These are phyloP conservation scores for Capitella teleta DNA, from an alignment of 1,140 invertebrate genomes.

Conservation along the genomic window DNA sequence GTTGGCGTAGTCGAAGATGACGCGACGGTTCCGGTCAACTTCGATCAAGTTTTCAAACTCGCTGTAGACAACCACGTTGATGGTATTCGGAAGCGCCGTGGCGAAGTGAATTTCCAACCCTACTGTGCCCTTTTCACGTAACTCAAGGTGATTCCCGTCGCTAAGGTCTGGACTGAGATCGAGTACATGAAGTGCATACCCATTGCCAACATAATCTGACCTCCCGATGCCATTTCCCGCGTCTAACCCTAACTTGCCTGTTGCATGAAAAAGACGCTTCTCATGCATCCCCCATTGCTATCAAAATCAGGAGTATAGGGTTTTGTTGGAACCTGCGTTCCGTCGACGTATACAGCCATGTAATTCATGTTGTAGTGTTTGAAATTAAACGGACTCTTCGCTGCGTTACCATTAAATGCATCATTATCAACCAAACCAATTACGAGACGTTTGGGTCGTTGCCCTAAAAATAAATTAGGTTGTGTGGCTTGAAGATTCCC, in stretches of 20 bases:
- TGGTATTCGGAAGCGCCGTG: neutral
- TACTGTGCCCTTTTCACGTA: neutral
- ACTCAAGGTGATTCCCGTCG: neutral
- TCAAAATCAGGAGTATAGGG: no score
- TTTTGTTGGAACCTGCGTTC: no score
- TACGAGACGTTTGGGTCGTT: no score
- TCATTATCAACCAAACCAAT: no score
- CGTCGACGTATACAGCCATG: no score
- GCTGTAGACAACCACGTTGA: neutral
- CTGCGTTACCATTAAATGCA: no score
- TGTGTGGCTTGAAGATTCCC: no score
- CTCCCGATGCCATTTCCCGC: neutral
- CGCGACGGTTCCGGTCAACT: neutral
- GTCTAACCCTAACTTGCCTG: neutral
- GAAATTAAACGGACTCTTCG: no score
- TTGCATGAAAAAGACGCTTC: no score
- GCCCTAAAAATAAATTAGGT: no score
- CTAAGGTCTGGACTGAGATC: neutral
- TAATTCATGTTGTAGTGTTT: no score
- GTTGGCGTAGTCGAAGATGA: constrained; percentile 1
- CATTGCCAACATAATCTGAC: neutral
- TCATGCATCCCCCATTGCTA: no score
- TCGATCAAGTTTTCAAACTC: neutral
- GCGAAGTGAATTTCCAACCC: neutral
- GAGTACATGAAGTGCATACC: neutral